Evolutionary conservation across 2,113 vertebrate species (phyloP).

Genomic region (Antechinus stuartii): DNA sequence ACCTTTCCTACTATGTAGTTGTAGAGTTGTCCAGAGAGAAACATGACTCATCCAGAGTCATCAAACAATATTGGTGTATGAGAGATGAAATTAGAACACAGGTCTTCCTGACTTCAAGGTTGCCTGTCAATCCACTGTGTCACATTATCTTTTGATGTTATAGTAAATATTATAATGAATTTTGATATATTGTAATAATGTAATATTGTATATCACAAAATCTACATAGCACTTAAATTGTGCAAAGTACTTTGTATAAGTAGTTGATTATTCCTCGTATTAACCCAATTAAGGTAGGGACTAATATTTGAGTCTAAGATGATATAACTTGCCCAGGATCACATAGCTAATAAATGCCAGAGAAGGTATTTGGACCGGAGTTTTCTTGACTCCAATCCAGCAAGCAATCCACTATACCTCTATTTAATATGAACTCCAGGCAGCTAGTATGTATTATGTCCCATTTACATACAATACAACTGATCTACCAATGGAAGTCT

Average conservation of each 20-base stretch:
- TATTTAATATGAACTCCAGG: not conserved
- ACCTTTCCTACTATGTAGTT: not conserved
- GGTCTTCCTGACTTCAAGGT: not conserved
- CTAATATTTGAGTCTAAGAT: not conserved
- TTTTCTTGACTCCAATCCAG: not conserved
- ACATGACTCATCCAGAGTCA: not conserved
- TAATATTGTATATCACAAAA: too few species aligned
- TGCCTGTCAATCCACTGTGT: not conserved
- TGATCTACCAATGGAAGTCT: too few species aligned
- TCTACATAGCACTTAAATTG: constrained; percentile 9
- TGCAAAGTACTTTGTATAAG: not conserved
- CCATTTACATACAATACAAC: not conserved
- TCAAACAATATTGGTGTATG: not conserved
- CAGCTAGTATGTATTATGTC: not conserved
- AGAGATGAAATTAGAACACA: not conserved
- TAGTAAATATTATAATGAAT: not conserved
- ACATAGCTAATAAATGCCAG: not conserved
- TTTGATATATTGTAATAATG: too few species aligned
- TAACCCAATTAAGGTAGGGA: not conserved
- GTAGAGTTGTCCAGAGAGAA: not conserved
- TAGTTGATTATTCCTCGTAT: not conserved
- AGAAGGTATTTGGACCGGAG: not conserved
- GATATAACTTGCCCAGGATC: not conserved
- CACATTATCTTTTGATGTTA: not conserved
- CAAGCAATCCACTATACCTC: not conserved